Evolutionary conservation across 2,888 invertebrate genomes (phyloP), one percentile per base, ranked within the genome.

Genomic region (Nebria salina): DNA sequence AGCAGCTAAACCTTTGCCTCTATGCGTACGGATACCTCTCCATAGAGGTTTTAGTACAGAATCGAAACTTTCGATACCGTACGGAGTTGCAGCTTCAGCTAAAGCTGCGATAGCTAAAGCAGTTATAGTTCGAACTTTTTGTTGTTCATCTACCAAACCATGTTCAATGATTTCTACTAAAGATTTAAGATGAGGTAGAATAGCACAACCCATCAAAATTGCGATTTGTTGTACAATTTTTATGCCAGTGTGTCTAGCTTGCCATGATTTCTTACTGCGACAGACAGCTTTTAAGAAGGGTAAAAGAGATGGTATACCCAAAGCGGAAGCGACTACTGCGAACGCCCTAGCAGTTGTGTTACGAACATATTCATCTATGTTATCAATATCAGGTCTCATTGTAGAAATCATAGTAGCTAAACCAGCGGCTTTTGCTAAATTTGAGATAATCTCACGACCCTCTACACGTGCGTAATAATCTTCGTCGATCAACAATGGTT

Each of bases 141-240:
- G 99, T 87, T 99, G 99, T 86, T 99, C 99, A 87, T 99, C 99
- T 0, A 98, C 97, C 85, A 99, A 90, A 76, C 98, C 99, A 88
- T 99, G 98, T 89, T 99, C 99, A 87, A 99, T 99, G 88, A 99
- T 99, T 91, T 99, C 99, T 8, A 99, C 99, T 82, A 99, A 92
- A 74, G 96, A 97, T 89, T 98, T 98, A 77, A 99, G 91, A 92
- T 99, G 99, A 0, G 99, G 99, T 84, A 99, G 90, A 85, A 99
- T 99, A 42, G 99, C 99, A 88, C 99, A 99, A 7, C 99, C 99
- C 98, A 99, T 99, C 42, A 99, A 91, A 87, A 99, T 99, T 72
- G 99, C 98, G 85, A 99, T 99, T 91, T 99, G 99, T 88, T 99
- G 99, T 0, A 99, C 99, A 87, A 99, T 99, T 91, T 99, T 99